Base-by-base conservation (phyloP, 2,113 vertebrate species). In the Gallinago paraguaiae region DNA sequence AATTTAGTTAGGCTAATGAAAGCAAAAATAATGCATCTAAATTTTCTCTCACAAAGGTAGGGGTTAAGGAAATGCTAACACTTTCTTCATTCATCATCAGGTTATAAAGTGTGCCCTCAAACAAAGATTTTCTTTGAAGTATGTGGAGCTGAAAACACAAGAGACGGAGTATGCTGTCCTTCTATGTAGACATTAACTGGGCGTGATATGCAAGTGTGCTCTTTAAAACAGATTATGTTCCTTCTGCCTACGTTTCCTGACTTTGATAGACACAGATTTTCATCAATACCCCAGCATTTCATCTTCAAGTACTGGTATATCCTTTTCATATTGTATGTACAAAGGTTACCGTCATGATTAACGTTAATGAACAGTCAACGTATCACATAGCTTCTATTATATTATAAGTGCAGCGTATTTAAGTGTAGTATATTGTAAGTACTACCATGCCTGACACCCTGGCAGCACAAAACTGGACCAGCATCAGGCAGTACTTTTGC, bases 71-170 rank as follows among this genome's bases (percentile, higher is more conserved):
- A 95, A 89, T 5, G 78, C 83, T 90, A 93, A 93, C 67, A 92
- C 68, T 95, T 96, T 88, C 90, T 93, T 88, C 81, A 72, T 83
- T 95, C 93, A 97, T 90, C 95, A 96, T 91, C 92, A 95, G 86
- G 78, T 96, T 96, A 92, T 82, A 90, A 80, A 91, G 88, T 84
- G 77, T 86, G 93, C 93, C 88, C 95, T 98, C 95, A 93, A 86
- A 95, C 92, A 95, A 96, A 97, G 96, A 96, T 97, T 88, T 96
- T 93, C 94, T 95, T 95, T 97, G 97, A 98, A 97, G 94, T 98
- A 95, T 8, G 7, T 81, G 96, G 91, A 97, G 93, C 92, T 95
- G 92, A 96, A 97, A 97, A 96, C 93, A 96, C 71, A 86, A 96
- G 59, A 93, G 77, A 88, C 27, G 27, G 89, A 75, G 83, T 80